A percentile compares a stretch with the other conserved stretches of the same genome.
Conservation (phyloP, 2,113 vertebrate genomes). For the Oplegnathus fasciatus region DNA sequence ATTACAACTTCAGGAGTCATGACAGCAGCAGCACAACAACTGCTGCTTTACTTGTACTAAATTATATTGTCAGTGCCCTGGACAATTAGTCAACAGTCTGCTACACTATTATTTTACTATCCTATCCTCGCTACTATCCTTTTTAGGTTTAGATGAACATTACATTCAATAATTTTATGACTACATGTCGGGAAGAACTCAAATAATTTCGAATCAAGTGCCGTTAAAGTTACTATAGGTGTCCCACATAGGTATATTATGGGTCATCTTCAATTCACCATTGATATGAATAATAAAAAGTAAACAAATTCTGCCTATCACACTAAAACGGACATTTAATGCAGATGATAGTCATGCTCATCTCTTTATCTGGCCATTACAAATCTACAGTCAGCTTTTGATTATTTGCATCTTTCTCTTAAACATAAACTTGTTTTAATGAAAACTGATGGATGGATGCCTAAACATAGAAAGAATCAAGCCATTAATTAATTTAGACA, state of each 20-base stretch:
- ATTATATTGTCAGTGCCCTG: background rate
- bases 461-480: background rate
- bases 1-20: background rate
- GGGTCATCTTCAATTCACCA: background rate
- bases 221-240: background rate
- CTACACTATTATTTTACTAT: background rate
- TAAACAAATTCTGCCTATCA: background rate
- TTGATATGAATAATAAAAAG: background rate
- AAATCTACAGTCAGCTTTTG: background rate
- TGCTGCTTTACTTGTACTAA: background rate
- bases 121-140: no score
- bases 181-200: background rate
- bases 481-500: background rate
- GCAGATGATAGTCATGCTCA: background rate
- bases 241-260: background rate
- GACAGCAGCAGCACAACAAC: background rate
- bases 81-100: background rate
- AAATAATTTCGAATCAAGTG: background rate
- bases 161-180: background rate
- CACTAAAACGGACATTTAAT: background rate
- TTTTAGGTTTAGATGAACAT: background rate
- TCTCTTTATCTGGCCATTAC: background rate
- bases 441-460: background rate
- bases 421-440: background rate
- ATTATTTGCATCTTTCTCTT: background rate